These are phyloP conservation scores for Graphium colonna DNA, from an alignment of 2,888 invertebrate genomes.

Conservation along the genomic window DNA sequence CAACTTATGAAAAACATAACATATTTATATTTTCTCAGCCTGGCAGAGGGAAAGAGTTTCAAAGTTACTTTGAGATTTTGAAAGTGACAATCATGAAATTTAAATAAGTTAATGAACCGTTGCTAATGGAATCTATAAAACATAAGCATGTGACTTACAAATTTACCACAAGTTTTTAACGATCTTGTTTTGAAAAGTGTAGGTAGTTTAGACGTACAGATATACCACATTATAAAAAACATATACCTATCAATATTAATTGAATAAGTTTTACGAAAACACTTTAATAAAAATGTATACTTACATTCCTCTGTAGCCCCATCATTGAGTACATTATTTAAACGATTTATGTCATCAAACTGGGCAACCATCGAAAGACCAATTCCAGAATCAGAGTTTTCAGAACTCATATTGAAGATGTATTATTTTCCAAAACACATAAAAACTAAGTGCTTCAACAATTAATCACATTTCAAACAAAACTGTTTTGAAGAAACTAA, in stretches of 20 bases:
- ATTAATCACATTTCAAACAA: constrained; percentile 5
- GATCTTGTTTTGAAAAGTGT: constrained; percentile 3
- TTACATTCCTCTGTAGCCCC: constrained; percentile 85
- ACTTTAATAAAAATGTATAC: constrained; percentile 42
- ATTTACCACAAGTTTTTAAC: not conserved
- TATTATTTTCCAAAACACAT: constrained; percentile 10
- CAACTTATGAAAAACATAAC: too few species aligned
- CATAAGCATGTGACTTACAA: too few species aligned
- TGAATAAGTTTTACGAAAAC: not conserved
- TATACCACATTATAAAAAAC: constrained; percentile 1
- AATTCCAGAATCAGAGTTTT: constrained; percentile 62
- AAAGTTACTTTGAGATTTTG: too few species aligned
- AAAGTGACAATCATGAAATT: too few species aligned
- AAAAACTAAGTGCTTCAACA: not conserved
- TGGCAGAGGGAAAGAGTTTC: too few species aligned
- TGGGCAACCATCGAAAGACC: constrained; percentile 83
- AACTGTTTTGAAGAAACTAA: not conserved
- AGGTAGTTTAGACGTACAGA: constrained; percentile 10
- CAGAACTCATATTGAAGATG: constrained; percentile 60
- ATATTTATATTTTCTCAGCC: too few species aligned
- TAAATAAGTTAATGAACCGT: too few species aligned
- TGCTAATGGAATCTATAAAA: too few species aligned
- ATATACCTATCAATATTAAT: not conserved
- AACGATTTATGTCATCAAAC: constrained; percentile 86
- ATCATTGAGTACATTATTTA: constrained; percentile 82